Base-by-base conservation (phyloP, 2,797 vertebrate species). In the Onychomys arenicola region DNA sequence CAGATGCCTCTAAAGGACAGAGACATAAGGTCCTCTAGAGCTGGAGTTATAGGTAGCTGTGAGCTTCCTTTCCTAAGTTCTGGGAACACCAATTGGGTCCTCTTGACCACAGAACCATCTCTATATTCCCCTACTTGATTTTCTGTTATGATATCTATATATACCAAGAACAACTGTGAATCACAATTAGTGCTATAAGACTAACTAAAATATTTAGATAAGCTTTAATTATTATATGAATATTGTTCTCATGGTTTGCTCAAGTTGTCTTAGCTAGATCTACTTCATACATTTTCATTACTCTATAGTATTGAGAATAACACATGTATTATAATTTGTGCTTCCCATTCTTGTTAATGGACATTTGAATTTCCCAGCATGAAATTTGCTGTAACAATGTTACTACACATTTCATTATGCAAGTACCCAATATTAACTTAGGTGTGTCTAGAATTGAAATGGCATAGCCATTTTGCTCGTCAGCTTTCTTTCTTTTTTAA, bases 241-340 rank as follows among this genome's bases (percentile, higher is more conserved):
- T 57, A 77, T 3, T 73, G 23, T 89, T 90, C 81, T 71, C 67
- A 55, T 81, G 43, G 80, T 93, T 85, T 94, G 40, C 49, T 88
- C 40, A 80, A 77, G 43, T 71, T 96, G 49, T 5, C 37, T 0
- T 6, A 61, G 25, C 29, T 55, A 40, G 2, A 83, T 34, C 3
- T 25, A 49, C n/a, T 85, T 85, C 37, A 89, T 81, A 71, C 16
- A 49, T 96, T 91, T 97, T 87, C 27, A 87, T 88, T 91, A 46
- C 37, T 69, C 3, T 57, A 63, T 75, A 91, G 8, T 78, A 81
- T 93, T 94, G 43, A 19, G 8, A 75, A 78, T 52, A 49, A 71
- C 69, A 93, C 59, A 40, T 89, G 90, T 69, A 90, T 6, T 90
- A 55, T 2, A 78, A 43, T 89, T 89, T 80, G 43, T 21, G 14